Base-by-base conservation (phyloP, 2,113 vertebrate species). In the Catharus minimus region DNA sequence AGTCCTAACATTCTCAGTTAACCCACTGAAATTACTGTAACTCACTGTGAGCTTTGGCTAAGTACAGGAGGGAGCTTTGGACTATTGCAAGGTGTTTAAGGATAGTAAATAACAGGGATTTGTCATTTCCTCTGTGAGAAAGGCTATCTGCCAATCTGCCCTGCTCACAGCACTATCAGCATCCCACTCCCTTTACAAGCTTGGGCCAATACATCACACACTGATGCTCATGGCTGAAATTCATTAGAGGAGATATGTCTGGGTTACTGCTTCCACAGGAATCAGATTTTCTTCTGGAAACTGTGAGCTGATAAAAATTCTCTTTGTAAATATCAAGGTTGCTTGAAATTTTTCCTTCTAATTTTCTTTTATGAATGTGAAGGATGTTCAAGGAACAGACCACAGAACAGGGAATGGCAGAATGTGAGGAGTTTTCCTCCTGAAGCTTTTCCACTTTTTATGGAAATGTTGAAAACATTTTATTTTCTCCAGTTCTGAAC, bases 241-340 rank as follows among this genome's bases (percentile, higher is more conserved):
- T 72, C 92, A 90, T 86, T 93, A 82, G n/a, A 46, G 26, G 32
- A 83, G 73, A 75, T 27, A 53, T 61, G 77, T 50, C 94, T 82
- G 80, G 33, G 50, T 58, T 88, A 50, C 66, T 86, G 47, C 75
- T 86, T 65, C 88, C 64, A 58, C 77, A 73, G 74, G 58, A 95
- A 76, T 43, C 73, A 75, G 61, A 86, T 90, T 95, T 90, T 67
- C 76, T 71, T 65, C 88, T 90, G 90, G 69, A 88, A 90, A 84
- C 57, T 38, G 82, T 57, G 39, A 92, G 61, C 44, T 90, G 90
- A 88, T 92, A 88, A 92, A 94, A 83, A 94, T 84, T 90, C 62
- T 27, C 55, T 86, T 92, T 90, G 90, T 88, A 76, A 86, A 84
- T 78, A 84, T 9, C 69, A 79, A 32, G 27, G 61, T 43, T 36